Evolutionary conservation across 2,113 vertebrate genomes (phyloP).

Genomic region (Callipepla squamata): DNA sequence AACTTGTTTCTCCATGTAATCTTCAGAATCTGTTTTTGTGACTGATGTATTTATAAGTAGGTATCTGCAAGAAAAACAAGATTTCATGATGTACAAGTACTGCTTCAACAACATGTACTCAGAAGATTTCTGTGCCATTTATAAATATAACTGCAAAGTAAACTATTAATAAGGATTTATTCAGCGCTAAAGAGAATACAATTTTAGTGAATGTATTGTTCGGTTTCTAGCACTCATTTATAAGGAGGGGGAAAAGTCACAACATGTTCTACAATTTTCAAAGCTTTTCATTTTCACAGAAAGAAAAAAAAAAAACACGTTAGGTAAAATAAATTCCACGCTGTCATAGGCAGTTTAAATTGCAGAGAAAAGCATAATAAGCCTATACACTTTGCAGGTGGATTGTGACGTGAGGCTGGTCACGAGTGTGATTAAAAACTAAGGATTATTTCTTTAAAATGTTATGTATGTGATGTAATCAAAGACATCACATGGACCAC

Average conservation of each 20-base stretch:
- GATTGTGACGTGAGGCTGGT: not conserved
- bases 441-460: not conserved
- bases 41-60: slow-evolving; percentile 40
- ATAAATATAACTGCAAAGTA: slow-evolving; percentile 21
- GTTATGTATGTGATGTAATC: not conserved
- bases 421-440: not conserved
- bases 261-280: not conserved
- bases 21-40: slow-evolving; percentile 10
- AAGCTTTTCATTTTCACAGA: not conserved
- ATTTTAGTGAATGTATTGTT: not conserved
- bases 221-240: not conserved
- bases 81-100: slow-evolving; percentile 9
- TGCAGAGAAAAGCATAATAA: not conserved
- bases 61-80: slow-evolving; percentile 53
- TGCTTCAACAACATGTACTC: slow-evolving; percentile 11
- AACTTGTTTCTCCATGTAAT: slow-evolving; percentile 12
- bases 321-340: not conserved
- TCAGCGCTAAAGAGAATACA: not conserved
- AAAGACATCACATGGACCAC: not conserved
- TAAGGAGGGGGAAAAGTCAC: rapidly evolving
- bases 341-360: not conserved
- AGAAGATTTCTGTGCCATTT: slow-evolving; percentile 2
- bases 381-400: not conserved
- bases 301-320: not conserved
- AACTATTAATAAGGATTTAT: not conserved